Conservation (phyloP, 2,888 invertebrate genomes). For the Acholoe squamosa region DNA sequence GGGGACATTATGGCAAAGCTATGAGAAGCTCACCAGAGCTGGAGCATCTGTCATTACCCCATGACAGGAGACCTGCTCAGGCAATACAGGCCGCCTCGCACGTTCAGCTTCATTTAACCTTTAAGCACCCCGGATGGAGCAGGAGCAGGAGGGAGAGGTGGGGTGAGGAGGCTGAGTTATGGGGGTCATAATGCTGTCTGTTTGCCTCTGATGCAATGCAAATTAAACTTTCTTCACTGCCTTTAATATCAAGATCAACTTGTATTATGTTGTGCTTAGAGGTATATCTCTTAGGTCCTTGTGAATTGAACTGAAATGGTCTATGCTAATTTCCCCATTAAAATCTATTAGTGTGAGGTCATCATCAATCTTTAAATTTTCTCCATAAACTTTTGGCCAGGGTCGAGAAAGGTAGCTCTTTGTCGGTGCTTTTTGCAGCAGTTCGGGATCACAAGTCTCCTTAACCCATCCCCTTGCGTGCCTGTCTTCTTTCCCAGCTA, state of each 20-base stretch:
- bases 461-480: not conserved
- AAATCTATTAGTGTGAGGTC: too few species aligned
- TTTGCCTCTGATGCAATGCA: too few species aligned
- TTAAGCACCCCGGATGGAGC: not conserved
- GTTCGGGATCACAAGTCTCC: not conserved
- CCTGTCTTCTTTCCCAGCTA: not conserved
- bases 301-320: too few species aligned
- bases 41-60: slow-evolving; percentile 24
- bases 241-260: too few species aligned
- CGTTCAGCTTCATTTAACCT: slow-evolving; percentile 11
- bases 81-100: not conserved
- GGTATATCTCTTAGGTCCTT: too few species aligned
- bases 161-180: not conserved
- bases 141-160: not conserved
- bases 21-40: not conserved
- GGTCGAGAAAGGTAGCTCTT: too few species aligned
- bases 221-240: too few species aligned
- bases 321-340: too few species aligned
- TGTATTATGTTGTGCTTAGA: too few species aligned
- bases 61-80: not conserved
- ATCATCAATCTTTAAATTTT: too few species aligned
- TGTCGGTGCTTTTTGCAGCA: not conserved
- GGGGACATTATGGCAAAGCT: slow-evolving; percentile 21
- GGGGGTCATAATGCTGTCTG: too few species aligned
- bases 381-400: too few species aligned